Base-by-base conservation (phyloP, 2,113 vertebrate genomes). In the Neomonachus schauinslandi region DNA sequence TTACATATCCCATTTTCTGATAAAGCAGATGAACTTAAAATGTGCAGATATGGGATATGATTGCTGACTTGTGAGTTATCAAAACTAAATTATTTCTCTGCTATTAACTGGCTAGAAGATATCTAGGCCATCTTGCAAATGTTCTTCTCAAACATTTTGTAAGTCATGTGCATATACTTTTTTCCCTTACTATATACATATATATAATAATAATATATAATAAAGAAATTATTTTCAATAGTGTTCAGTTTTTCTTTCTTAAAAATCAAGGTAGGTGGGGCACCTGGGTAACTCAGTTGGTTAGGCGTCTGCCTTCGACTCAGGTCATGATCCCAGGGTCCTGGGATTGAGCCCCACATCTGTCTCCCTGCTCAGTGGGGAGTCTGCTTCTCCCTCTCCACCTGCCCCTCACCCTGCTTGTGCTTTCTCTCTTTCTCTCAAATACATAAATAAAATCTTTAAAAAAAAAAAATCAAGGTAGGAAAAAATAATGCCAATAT, bases 161-260 rank as follows among this genome's bases (percentile, higher is more conserved):
- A 90, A 89, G 80, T 51, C 51, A 94, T 9, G 21, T 84, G 2
- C n/a, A 74, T n/a, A 77, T 55, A n/a, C 74, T 36, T 55, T 93
- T 63, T 53, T 59, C 46, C 21, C 46, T 93, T 69, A 39, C 26
- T 80, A 2, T 82, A 46, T 46, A 49, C 63, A 16, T 74, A 21
- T 61, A 72, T n/a, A 46, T 46, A 46, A 46, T 46, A 46, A 46
- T 46, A 46, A 8, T 7, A 46, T 46, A 46, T 82, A 98, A 97
- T 98, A 97, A 98, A 98, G 39, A 93, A 76, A 83, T 42, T 81
- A 92, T 80, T 89, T 91, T 91, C 67, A 90, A 94, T 67, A 67
- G 2, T 24, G 1, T 80, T 36, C 5, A 14, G 26, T 31, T 46
- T 89, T 57, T 82, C 67, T 79, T 85, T 33, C 12, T 85, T 83